Evolutionary conservation across 2,888 invertebrate species (phyloP).

Genomic region (Sphinx pinastri): DNA sequence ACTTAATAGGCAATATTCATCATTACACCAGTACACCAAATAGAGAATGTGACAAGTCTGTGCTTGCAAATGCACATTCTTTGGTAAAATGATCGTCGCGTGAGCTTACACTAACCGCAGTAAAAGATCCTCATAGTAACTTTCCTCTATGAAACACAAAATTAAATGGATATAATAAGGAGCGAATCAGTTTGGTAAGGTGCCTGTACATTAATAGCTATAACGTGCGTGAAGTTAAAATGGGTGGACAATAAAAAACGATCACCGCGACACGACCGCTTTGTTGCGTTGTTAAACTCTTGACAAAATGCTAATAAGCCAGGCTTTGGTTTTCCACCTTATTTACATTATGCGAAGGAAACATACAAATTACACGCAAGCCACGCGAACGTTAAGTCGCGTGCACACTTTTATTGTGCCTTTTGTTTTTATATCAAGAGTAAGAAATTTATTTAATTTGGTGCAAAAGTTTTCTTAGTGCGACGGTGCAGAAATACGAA

Average conservation of each 20-base stretch:
- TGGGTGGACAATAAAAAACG: conserved; percentile 6
- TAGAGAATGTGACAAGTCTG: too few species aligned
- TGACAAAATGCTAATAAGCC: conserved; percentile 33
- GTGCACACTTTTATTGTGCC: neutral
- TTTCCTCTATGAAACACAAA: too few species aligned
- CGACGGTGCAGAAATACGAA: too few species aligned
- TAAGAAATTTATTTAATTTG: too few species aligned
- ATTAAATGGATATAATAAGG: neutral
- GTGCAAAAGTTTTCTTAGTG: too few species aligned
- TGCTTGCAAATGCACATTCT: too few species aligned
- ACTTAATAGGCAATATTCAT: too few species aligned
- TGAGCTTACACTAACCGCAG: too few species aligned
- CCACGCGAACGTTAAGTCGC: neutral
- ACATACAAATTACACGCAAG: conserved; percentile 15
- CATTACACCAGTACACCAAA: too few species aligned
- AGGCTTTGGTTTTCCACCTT: conserved; percentile 1
- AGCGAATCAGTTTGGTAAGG: neutral
- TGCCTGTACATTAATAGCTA: neutral
- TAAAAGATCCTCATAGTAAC: too few species aligned
- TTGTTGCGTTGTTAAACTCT: conserved; percentile 25
- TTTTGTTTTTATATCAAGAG: too few species aligned
- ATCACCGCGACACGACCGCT: neutral
- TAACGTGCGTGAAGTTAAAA: conserved; percentile 14
- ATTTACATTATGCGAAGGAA: conserved; percentile 21
- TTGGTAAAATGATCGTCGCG: too few species aligned